A percentile compares a stretch with the other conserved stretches of the same genome.
phyloP scores from a whole-genome alignment of 2,113 vertebrate genomes.

The Pteruthius melanotis region DNA sequence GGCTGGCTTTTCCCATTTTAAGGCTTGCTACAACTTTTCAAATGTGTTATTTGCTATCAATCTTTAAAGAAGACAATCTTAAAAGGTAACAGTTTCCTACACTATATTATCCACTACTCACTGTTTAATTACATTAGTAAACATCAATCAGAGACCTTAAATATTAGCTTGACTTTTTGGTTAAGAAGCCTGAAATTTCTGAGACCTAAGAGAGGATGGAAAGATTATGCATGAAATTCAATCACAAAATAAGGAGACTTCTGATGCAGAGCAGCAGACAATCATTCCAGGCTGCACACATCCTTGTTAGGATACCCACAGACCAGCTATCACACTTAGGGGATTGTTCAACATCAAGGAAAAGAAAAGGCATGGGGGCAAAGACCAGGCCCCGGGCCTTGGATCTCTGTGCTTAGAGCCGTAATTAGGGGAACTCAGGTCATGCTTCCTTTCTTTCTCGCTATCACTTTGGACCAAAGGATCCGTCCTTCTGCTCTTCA shows the following conservation, averaged over 20 bases:
- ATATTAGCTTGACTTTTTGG: background rate
- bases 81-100: background rate
- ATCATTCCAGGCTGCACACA: background rate
- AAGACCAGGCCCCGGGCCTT: background rate
- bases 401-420: background rate
- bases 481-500: slow-evolving; percentile 35
- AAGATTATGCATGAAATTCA: background rate
- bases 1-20: background rate
- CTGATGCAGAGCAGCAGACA: background rate
- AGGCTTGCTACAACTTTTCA: background rate
- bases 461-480: slow-evolving; percentile 55
- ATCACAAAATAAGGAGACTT: background rate
- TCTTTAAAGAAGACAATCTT: background rate
- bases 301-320: background rate
- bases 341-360: slow-evolving; percentile 15
- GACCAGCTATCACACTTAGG: background rate
- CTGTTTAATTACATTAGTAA: background rate
- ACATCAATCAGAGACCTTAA: background rate
- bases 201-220: background rate
- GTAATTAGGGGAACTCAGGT: slow-evolving; percentile 45
- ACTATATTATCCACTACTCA: background rate
- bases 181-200: background rate
- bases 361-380: background rate
- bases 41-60: background rate
- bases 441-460: slow-evolving; percentile 8